These are phyloP conservation scores for Siniperca scherzeri DNA, from an alignment of 2,797 vertebrate species.

Conservation along the genomic window DNA sequence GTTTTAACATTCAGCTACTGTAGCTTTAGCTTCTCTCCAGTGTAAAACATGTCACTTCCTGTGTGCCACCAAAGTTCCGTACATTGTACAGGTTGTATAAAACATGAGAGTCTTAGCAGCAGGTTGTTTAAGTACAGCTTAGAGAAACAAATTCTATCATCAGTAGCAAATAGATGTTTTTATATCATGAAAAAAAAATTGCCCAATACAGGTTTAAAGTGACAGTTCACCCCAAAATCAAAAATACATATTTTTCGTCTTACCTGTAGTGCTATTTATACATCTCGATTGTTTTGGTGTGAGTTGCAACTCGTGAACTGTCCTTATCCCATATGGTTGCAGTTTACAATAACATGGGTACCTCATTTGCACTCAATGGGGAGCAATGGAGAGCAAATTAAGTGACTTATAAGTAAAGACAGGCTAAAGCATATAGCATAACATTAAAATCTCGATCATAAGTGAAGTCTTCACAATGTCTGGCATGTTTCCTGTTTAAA, in stretches of 20 bases:
- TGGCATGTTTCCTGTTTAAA: constrained; percentile 15
- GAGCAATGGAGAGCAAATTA: not conserved
- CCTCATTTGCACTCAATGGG: not conserved
- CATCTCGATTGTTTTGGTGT: no score
- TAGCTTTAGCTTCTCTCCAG: not conserved
- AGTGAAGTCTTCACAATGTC: not conserved
- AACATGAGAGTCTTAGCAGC: not conserved
- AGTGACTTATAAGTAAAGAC: not conserved
- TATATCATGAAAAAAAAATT: not conserved
- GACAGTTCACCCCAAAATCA: no score
- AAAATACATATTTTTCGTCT: no score
- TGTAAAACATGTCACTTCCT: not conserved
- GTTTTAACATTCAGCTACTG: not conserved
- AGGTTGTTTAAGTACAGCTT: not conserved
- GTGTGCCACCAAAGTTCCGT: not conserved
- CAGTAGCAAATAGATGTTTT: not conserved
- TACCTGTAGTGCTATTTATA: no score
- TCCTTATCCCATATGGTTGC: constrained; percentile 1
- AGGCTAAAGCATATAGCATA: not conserved
- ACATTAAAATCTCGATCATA: constrained; percentile 4
- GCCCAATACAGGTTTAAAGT: no score
- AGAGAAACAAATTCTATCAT: not conserved
- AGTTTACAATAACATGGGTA: not conserved
- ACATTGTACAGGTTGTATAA: constrained; percentile 1
- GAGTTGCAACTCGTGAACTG: no score